phyloP scores from a whole-genome alignment of 2,113 vertebrate species.

The Morone chrysops region DNA sequence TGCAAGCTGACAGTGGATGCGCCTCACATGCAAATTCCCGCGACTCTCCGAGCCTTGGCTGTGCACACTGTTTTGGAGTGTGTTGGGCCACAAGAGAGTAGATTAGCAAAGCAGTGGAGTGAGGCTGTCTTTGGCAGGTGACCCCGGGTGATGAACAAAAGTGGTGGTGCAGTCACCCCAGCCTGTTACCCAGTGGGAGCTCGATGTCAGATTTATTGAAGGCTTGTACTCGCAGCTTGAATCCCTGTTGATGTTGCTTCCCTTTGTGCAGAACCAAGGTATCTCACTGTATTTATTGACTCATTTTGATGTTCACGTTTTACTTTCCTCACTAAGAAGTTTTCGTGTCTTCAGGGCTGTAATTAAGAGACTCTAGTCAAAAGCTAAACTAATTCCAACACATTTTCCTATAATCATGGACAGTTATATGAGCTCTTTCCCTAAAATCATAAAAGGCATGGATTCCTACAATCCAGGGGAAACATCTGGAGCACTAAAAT shows the following conservation, averaged over 20 bases:
- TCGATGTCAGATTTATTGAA: slow-evolving; percentile 63
- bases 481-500: neutral
- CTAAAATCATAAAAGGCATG: neutral
- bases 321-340: neutral
- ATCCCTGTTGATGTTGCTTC: slow-evolving; percentile 47
- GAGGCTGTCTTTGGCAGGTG: slow-evolving; percentile 61
- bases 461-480: neutral
- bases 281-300: slow-evolving; percentile 36
- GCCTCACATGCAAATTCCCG: slow-evolving; percentile 65
- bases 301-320: slow-evolving; percentile 30
- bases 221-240: slow-evolving; percentile 64
- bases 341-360: neutral
- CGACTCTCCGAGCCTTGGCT: slow-evolving; percentile 25
- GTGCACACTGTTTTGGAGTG: slow-evolving; percentile 17
- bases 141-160: slow-evolving; percentile 56
- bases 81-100: slow-evolving; percentile 38
- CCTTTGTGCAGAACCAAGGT: slow-evolving; percentile 44
- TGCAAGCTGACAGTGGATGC: slow-evolving; percentile 57
- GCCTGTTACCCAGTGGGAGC: slow-evolving; percentile 56
- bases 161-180: slow-evolving; percentile 52
- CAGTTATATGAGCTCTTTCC: neutral
- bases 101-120: slow-evolving; percentile 51
- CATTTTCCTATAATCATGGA: slow-evolving; percentile 6
- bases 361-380: too few relatives aligned
- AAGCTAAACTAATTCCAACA: too few relatives aligned